Conservation (phyloP, 2,797 vertebrate species). For the Microchirus variegatus region DNA sequence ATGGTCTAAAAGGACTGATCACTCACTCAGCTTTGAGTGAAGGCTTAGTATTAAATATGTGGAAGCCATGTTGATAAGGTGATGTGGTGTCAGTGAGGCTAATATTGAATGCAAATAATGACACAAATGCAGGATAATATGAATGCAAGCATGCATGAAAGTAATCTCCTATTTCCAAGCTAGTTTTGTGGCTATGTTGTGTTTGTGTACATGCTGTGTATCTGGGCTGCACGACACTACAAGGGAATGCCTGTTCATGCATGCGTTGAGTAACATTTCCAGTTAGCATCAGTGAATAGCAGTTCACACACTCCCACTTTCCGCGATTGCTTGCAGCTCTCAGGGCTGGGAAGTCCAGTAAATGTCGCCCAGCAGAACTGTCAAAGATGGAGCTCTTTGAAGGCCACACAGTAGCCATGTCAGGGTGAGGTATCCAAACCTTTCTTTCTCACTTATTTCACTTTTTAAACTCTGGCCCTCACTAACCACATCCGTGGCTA, state of each 20-base stretch:
- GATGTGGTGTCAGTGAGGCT: slow-evolving; percentile 14
- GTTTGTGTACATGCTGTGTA: too few species aligned
- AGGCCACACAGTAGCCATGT: slow-evolving; percentile 61
- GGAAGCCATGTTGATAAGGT: slow-evolving; percentile 20
- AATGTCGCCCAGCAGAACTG: slow-evolving; percentile 70
- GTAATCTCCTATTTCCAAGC: neutral
- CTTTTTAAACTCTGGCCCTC: neutral
- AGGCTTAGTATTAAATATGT: slow-evolving; percentile 15
- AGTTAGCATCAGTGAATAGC: neutral
- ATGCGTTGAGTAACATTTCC: slow-evolving; percentile 35
- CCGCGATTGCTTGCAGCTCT: slow-evolving; percentile 29
- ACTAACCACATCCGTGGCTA: neutral
- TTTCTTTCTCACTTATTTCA: neutral
- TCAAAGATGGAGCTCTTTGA: slow-evolving; percentile 69
- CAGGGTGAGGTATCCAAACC: slow-evolving; percentile 19
- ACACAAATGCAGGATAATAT: too few species aligned
- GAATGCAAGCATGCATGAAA: neutral
- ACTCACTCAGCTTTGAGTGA: slow-evolving; percentile 26
- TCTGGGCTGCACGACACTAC: slow-evolving; percentile 15
- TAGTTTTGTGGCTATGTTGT: neutral
- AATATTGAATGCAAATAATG: slow-evolving; percentile 1
- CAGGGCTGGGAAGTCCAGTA: slow-evolving; percentile 53
- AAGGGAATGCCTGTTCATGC: slow-evolving; percentile 1
- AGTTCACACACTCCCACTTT: slow-evolving; percentile 29
- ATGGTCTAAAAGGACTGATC: slow-evolving; percentile 17